These are phyloP conservation scores for Cyclophora punctaria DNA, from an alignment of 2,888 invertebrate genomes.

Conservation along the genomic window DNA sequence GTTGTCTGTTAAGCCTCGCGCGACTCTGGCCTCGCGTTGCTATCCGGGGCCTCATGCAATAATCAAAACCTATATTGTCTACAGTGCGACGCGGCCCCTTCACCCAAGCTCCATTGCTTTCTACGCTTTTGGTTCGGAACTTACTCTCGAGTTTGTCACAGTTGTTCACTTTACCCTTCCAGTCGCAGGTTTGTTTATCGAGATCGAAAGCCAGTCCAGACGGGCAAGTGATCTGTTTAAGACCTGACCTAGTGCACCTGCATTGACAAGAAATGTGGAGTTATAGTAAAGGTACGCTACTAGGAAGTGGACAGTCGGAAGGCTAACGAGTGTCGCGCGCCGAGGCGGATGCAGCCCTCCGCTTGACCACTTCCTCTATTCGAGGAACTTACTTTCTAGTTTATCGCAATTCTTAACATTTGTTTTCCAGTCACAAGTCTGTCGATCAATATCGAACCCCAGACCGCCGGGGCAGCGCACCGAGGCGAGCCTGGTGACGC, in stretches of 20 bases:
- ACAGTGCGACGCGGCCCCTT: constrained; percentile 72
- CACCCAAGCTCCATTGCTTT: constrained; percentile 71
- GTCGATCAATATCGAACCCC: constrained; percentile 94
- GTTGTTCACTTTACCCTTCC: constrained; percentile 98
- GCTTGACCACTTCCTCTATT: constrained; percentile 58
- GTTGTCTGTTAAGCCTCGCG: constrained; percentile 43
- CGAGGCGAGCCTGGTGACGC: constrained; percentile 89
- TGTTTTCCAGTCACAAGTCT: constrained; percentile 97
- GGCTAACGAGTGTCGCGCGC: constrained; percentile 43
- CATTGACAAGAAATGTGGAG: constrained; percentile 73
- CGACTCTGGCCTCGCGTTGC: constrained; percentile 35
- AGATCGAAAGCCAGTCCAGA: constrained; percentile 98
- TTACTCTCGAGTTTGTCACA: constrained; percentile 98
- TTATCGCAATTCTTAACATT: constrained; percentile 97
- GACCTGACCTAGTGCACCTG: constrained; percentile 96
- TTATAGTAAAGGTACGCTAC: constrained; percentile 50
- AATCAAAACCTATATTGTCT: constrained; percentile 46
- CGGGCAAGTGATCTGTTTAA: constrained; percentile 97
- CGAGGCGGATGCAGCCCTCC: constrained; percentile 58
- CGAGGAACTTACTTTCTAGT: constrained; percentile 90
- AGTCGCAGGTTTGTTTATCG: constrained; percentile 98
- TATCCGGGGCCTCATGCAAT: constrained; percentile 68
- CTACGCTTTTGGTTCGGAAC: constrained; percentile 75
- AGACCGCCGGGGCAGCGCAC: constrained; percentile 93
- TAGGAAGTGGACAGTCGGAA: constrained; percentile 64